These are phyloP conservation scores for Scomber japonicus DNA, from an alignment of 2,113 vertebrate genomes.

Conservation along the genomic window DNA sequence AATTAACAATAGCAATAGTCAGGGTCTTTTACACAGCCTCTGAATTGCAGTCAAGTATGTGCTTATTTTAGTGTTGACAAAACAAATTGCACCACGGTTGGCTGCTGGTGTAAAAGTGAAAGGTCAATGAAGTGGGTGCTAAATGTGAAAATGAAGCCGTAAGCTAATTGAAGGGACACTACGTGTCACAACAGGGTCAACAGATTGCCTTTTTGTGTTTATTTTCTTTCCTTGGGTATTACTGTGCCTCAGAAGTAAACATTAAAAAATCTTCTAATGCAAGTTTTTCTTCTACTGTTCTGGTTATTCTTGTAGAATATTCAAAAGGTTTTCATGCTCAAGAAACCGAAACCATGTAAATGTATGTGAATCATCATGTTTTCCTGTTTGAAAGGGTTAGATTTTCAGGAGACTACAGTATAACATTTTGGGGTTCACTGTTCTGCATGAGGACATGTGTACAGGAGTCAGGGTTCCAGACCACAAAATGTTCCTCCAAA, in stretches of 20 bases:
- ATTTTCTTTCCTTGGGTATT: constrained; percentile 62
- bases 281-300: neutral
- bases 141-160: constrained; percentile 67
- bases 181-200: constrained; percentile 36
- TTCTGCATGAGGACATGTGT: too few relatives aligned
- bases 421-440: too few relatives aligned
- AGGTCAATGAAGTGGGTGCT: constrained; percentile 52
- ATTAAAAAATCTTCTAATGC: constrained; percentile 57
- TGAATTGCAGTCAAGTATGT: constrained; percentile 29
- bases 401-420: too few relatives aligned
- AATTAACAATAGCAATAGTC: constrained; percentile 30
- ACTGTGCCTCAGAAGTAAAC: constrained; percentile 69
- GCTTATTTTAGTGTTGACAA: constrained; percentile 32
- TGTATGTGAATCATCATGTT: neutral
- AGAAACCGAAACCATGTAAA: too few relatives aligned
- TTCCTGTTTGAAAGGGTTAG: neutral
- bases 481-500: neutral
- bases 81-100: constrained; percentile 18
- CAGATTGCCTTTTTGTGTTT: constrained; percentile 44
- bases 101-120: constrained; percentile 49
- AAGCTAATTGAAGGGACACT: constrained; percentile 47
- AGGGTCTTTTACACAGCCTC: constrained; percentile 19
- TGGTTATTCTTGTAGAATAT: neutral
- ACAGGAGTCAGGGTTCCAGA: too few relatives aligned
- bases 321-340: too few relatives aligned